Conservation (phyloP, 1,140 invertebrate species). For the Protaetia brevitarsis region DNA sequence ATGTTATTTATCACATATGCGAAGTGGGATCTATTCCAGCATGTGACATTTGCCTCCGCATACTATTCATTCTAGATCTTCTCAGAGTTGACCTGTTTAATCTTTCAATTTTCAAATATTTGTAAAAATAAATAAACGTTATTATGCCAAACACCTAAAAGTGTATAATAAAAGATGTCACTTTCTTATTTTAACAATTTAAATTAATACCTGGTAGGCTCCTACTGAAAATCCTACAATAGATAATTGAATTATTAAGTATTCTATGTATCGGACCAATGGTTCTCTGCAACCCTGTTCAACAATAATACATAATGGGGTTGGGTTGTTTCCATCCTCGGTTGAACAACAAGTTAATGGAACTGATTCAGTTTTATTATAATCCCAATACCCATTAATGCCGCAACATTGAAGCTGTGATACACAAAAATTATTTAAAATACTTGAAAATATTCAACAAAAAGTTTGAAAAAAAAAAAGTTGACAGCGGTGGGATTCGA, state of each 20-base stretch:
- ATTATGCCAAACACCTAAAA: conserved; percentile 6
- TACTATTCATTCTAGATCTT: conserved; percentile 6
- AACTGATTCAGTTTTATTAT: conserved; percentile 26
- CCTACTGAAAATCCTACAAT: conserved; percentile 38
- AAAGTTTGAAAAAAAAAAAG: conserved; percentile 43
- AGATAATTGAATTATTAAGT: conserved; percentile 38
- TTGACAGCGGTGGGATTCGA: conserved; percentile 76
- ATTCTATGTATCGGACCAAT: conserved; percentile 34
- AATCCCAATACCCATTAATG: conserved; percentile 36
- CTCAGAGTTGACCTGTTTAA: conserved; percentile 3
- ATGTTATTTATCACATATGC: background rate
- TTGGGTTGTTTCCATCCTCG: conserved; percentile 23
- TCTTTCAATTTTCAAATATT: conserved; percentile 1
- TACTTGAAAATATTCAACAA: background rate
- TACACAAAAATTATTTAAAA: background rate
- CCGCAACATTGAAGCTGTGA: conserved; percentile 46
- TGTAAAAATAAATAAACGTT: background rate
- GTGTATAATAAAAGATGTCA: background rate
- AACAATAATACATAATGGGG: conserved; percentile 28
- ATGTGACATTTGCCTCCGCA: conserved; percentile 2
- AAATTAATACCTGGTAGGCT: conserved; percentile 34
- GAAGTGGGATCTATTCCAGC: background rate
- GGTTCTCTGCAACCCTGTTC: conserved; percentile 39
- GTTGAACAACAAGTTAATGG: conserved; percentile 36
- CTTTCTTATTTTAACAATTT: background rate